Percentiles rank a stretch among this genome's conserved stretches.
These are phyloP conservation scores for Hydrozoanthus gracilis DNA, from an alignment of 92 coral and sea anemone species.

Conservation along the genomic window DNA sequence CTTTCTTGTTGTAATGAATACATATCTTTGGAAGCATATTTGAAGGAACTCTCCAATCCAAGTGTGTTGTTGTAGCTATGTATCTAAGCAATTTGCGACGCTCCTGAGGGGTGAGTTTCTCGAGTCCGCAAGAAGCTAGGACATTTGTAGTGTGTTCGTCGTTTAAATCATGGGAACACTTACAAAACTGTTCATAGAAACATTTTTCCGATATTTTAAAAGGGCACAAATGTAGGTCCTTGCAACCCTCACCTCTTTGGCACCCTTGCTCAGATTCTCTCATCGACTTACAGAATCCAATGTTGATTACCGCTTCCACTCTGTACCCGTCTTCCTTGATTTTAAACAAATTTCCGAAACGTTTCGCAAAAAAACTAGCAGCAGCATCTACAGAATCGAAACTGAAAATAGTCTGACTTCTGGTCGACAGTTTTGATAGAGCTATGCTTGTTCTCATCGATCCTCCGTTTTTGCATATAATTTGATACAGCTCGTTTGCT, in stretches of 20 bases:
- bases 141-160: conserved; percentile 11
- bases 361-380: conserved; percentile 1
- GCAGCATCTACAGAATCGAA: neutral
- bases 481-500: conserved; percentile 11
- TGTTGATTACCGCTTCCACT: neutral
- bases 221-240: conserved; percentile 19
- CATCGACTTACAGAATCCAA: neutral
- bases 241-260: neutral
- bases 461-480: conserved; percentile 21
- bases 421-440: conserved; percentile 3
- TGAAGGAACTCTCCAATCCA: neutral
- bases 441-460: neutral
- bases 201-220: conserved; percentile 5
- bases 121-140: neutral
- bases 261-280: conserved; percentile 6
- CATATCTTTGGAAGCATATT: neutral
- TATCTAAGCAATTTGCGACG: conserved; percentile 6
- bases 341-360: neutral
- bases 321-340: conserved; percentile 18
- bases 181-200: conserved; percentile 17
- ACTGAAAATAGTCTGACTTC: neutral
- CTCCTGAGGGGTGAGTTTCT: neutral
- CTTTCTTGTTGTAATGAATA: neutral
- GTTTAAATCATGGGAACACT: conserved; percentile 13
- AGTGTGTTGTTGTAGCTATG: neutral